Base-by-base conservation (phyloP, 2,113 vertebrate genomes). In the Onychorhynchus coronatus region DNA sequence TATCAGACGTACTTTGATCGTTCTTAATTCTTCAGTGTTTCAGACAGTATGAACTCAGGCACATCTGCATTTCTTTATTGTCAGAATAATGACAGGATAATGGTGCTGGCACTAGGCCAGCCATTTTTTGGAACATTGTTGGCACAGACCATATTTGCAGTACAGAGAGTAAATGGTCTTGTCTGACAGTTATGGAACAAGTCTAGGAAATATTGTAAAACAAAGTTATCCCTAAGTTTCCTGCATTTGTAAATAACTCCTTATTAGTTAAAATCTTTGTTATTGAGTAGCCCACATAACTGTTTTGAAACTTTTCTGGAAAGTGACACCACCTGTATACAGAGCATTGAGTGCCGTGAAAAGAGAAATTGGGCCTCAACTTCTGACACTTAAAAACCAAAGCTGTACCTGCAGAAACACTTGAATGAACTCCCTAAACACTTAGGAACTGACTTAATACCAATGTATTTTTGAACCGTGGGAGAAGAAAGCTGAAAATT, bases 1-100 rank as follows among this genome's bases (percentile, higher is more conserved):
- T 76, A 88, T 93, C 71, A 80, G n/a, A 90, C 49, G 46, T 77
- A 71, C 94, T 93, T 85, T 86, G 94, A 91, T 91, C 18, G 4
- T 86, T 95, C 75, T 70, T 70, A 88, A 74, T 83, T 93, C 83
- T 85, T 74, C 68, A 86, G 46, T 35, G 63, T 85, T 92, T 92
- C 79, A 88, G 92, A 85, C 79, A 85, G 55, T 50, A 80, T 42
- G 91, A 93, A 88, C 85, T 73, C 15, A 14, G 75, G 63, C 72
- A 95, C 94, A 96, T 95, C 92, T 96, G 94, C 79, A 90, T 70
- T 94, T 94, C 92, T 92, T 94, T 96, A 94, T 83, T 92, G 92
- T 86, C 88, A 85, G 63, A 93, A 91, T 83, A 94, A 86, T 13
- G 92, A 93, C 94, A 94, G 94, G 67, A 93, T 94, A 96, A 94